These are phyloP conservation scores for Pollenia labialis DNA, from an alignment of 2,888 invertebrate species.

Conservation along the genomic window DNA sequence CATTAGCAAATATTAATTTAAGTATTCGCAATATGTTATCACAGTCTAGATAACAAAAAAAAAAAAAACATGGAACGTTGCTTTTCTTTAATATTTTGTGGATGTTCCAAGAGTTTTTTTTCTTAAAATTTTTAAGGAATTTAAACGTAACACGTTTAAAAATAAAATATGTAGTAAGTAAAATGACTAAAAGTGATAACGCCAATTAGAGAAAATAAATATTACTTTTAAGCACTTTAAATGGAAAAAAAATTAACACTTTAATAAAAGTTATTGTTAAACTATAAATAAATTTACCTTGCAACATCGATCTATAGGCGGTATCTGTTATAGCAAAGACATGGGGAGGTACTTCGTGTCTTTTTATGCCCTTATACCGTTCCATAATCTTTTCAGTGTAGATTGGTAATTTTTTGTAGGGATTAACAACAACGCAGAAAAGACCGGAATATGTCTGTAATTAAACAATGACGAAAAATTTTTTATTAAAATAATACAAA, in stretches of 20 bases:
- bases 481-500: constrained; percentile 3
- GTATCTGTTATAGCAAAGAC: constrained; percentile 99
- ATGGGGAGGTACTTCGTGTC: constrained; percentile 99
- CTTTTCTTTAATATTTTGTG: neutral
- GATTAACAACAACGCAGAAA: constrained; percentile 99
- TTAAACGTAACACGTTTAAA: constrained; percentile 44
- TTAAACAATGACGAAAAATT: constrained; percentile 12
- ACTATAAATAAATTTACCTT: constrained; percentile 88
- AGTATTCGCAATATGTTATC: constrained; percentile 18
- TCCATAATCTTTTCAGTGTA: constrained; percentile 99
- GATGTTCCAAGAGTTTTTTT: constrained; percentile 18
- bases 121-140: constrained; percentile 3
- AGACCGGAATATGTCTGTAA: constrained; percentile 99
- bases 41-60: constrained; percentile 29
- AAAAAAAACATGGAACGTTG: constrained; percentile 5
- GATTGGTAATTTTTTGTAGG: constrained; percentile 99
- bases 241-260: neutral
- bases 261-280: neutral
- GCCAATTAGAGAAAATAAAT: neutral
- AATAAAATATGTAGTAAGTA: constrained; percentile 48
- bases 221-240: neutral
- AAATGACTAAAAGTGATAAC: neutral
- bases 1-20: constrained; percentile 59
- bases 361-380: constrained; percentile 99
- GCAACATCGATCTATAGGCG: constrained; percentile 99